Evolutionary conservation across 1,140 invertebrate genomes (phyloP).

Genomic region (Spodoptera litura): DNA sequence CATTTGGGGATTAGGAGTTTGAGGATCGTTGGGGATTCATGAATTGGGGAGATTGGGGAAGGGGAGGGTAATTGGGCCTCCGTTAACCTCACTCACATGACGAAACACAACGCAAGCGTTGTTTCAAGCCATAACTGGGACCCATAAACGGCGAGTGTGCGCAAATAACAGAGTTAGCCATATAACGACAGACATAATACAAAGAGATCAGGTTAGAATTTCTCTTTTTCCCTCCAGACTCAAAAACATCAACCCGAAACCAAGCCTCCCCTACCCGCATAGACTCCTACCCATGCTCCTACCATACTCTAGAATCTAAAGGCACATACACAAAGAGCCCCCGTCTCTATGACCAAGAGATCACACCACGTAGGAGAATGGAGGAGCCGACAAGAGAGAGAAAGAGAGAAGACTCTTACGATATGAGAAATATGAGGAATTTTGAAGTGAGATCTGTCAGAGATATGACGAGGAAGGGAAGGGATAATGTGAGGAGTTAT

Average conservation of each 20-base stretch:
- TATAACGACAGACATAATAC: too few relatives aligned
- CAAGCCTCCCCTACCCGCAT: neutral
- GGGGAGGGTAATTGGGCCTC: too few relatives aligned
- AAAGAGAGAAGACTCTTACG: neutral
- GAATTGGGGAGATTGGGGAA: too few relatives aligned
- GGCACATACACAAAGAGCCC: neutral
- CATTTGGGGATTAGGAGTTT: too few relatives aligned
- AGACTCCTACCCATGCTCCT: neutral
- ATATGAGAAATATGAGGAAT: neutral
- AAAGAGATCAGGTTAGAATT: too few relatives aligned
- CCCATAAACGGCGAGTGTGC: too few relatives aligned
- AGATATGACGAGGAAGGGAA: slow-evolving; percentile 52
- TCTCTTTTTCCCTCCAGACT: neutral
- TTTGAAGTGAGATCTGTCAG: slow-evolving; percentile 59
- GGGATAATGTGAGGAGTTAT: slow-evolving; percentile 48
- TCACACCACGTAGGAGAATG: neutral
- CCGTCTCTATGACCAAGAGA: slow-evolving; percentile 21
- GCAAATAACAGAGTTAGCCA: too few relatives aligned
- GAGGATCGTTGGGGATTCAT: too few relatives aligned
- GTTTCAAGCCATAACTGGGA: too few relatives aligned
- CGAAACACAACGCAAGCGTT: too few relatives aligned
- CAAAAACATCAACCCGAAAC: neutral
- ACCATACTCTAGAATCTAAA: neutral
- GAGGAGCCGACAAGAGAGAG: slow-evolving; percentile 60
- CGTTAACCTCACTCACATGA: too few relatives aligned